These are phyloP conservation scores for Apantesis nais DNA, from an alignment of 2,888 invertebrate genomes.

Conservation along the genomic window DNA sequence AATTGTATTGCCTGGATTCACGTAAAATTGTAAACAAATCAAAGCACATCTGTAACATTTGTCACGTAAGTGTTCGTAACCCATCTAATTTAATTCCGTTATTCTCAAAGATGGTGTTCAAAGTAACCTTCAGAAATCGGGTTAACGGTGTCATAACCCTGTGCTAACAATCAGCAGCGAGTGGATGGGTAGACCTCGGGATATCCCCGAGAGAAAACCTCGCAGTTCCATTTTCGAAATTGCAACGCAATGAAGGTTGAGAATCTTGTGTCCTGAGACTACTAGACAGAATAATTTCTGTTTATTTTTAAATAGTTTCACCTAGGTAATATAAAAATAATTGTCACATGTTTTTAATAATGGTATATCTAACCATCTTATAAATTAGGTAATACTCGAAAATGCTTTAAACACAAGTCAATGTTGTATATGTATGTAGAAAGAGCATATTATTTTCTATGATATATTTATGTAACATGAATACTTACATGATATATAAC, in stretches of 20 bases:
- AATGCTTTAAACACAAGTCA: neutral
- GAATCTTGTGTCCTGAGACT: conserved; percentile 52
- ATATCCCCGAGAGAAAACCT: conserved; percentile 48
- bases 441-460: neutral
- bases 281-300: conserved; percentile 38
- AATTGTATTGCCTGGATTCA: neutral
- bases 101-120: conserved; percentile 34
- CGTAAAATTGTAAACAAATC: neutral
- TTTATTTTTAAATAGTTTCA: conserved; percentile 50
- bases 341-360: neutral
- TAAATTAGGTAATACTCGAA: neutral
- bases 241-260: conserved; percentile 64
- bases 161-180: conserved; percentile 65
- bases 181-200: conserved; percentile 54
- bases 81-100: conserved; percentile 26
- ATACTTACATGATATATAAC: neutral
- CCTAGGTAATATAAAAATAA: conserved; percentile 30
- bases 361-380: conserved; percentile 35
- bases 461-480: neutral
- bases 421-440: neutral
- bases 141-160: conserved; percentile 67
- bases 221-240: conserved; percentile 72
- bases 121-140: conserved; percentile 59
- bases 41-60: neutral
- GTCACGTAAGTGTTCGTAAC: conserved; percentile 1